Evolutionary conservation across 2,888 invertebrate species (phyloP), one percentile per base, ranked within the genome.

Genomic region (Ryuthela nishihirai): DNA sequence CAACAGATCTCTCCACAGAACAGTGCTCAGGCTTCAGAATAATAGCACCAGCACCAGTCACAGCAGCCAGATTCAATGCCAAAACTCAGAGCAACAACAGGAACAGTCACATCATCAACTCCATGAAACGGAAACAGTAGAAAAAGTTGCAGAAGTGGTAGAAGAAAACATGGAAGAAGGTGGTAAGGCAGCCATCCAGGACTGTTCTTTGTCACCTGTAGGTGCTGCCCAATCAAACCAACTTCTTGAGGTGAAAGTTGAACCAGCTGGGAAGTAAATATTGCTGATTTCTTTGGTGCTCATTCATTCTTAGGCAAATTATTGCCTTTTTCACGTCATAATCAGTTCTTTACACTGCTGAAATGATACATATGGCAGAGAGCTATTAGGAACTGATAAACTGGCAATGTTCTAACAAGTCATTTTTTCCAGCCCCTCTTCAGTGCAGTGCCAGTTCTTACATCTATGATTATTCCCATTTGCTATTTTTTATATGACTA

Each of bases 271-370:
- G 39, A 48, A 55, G 45, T 55, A 44, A 55, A 55, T 46, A 35
- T 43, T 39, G 55, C 55, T 55, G 55, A 55, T 55, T 55, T 55
- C 55, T 55, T 49, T 55, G 55, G 55, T 55, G 55, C 55, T 55
- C 55, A 49, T 55, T 55, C 55, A 29, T 38, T 32, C 26, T 38
- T 39, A 49, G 55, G 54, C 47, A 47, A 54, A 46, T 54, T 47
- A 41, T 32, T 42, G n/a, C 35, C 48, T 44, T 40, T 39, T 45
- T 55, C 43, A 43, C 43, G 42, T 55, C 49, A 49, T 49, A 49
- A 55, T 55, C 48, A 44, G 48, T 55, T 55, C 48, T 55, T 55
- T 55, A 26, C 49, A 49, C 55, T 49, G 49, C n/a, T n/a, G n/a
- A n/a, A n/a, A n/a, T n/a, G n/a, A n/a, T n/a, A n/a, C n/a, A n/a